A percentile compares a stretch with the other conserved stretches of the same genome.
phyloP scores from a whole-genome alignment of 53 echinoderm and acorn worm genomes.

The Luidia sarsii region DNA sequence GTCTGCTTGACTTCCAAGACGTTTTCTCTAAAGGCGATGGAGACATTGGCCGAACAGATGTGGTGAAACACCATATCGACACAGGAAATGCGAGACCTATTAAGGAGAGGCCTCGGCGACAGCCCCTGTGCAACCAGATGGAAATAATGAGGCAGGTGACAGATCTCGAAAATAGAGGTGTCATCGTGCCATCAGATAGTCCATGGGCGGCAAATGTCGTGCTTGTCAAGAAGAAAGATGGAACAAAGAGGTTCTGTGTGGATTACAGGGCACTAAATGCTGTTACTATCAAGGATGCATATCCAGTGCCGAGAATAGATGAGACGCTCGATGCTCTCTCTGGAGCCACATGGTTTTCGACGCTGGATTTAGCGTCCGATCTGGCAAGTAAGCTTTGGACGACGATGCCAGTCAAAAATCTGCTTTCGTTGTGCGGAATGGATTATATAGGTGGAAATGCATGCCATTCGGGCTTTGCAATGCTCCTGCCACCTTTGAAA shows the following conservation, averaged over 20 bases:
- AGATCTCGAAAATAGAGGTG: slow-evolving; percentile 13
- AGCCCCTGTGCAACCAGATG: slow-evolving; percentile 18
- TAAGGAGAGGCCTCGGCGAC: slow-evolving; percentile 6
- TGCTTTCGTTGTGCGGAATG: slow-evolving; percentile 40
- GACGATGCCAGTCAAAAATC: slow-evolving; percentile 53
- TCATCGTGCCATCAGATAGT: slow-evolving; percentile 2
- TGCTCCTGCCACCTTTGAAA: slow-evolving; percentile 44
- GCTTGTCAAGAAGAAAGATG: slow-evolving; percentile 59
- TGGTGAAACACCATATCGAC: slow-evolving; percentile 5
- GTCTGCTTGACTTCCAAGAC: slow-evolving; percentile 6
- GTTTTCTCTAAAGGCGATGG: slow-evolving; percentile 6
- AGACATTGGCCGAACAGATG: slow-evolving; percentile 11
- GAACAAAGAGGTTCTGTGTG: slow-evolving; percentile 44
- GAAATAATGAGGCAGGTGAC: slow-evolving; percentile 22
- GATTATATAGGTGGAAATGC: slow-evolving; percentile 29
- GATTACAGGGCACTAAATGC: slow-evolving; percentile 60
- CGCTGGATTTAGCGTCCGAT: slow-evolving; percentile 49
- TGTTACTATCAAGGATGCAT: slow-evolving; percentile 63
- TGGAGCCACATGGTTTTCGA: slow-evolving; percentile 53
- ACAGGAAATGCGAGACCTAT: slow-evolving; percentile 3
- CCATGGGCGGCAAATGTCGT: slow-evolving; percentile 24
- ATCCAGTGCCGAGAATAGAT: slow-evolving; percentile 48
- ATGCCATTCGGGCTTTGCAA: slow-evolving; percentile 64
- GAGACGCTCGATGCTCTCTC: slow-evolving; percentile 57
- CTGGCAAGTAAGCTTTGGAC: slow-evolving; percentile 52